These are phyloP conservation scores for Danionella cerebrum DNA, from an alignment of 2,113 vertebrate genomes.

Conservation along the genomic window DNA sequence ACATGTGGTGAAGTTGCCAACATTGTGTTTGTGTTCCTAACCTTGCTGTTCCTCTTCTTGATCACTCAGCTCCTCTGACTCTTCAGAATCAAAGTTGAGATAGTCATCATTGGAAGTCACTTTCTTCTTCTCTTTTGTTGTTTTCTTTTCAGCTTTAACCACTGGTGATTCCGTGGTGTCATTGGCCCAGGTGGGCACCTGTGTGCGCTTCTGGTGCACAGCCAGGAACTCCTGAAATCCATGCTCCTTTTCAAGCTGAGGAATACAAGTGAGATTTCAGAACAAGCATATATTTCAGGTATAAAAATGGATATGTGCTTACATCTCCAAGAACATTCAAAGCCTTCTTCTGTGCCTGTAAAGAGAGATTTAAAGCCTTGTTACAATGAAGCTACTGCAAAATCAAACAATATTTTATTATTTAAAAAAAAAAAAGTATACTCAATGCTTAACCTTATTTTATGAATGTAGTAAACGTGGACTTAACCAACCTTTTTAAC, in stretches of 20 bases:
- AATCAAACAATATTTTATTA: too few relatives aligned
- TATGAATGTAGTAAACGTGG: too few relatives aligned
- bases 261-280: neutral
- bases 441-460: too few relatives aligned
- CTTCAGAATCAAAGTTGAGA: conserved; percentile 86
- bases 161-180: conserved; percentile 57
- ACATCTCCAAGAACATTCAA: conserved; percentile 61
- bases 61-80: conserved; percentile 62
- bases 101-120: conserved; percentile 68
- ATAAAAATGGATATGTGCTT: too few relatives aligned
- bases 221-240: conserved; percentile 86
- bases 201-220: conserved; percentile 79
- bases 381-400: neutral
- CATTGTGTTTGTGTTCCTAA: conserved; percentile 11
- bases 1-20: too few relatives aligned
- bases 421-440: too few relatives aligned
- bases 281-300: neutral
- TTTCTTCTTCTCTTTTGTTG: conserved; percentile 28
- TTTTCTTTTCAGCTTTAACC: neutral
- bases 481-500: conserved; percentile 59
- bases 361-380: neutral
- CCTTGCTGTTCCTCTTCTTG: conserved; percentile 33
- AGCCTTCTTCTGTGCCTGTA: conserved; percentile 57
- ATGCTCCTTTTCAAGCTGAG: conserved; percentile 75
- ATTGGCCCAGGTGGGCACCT: conserved; percentile 81